phyloP scores from a whole-genome alignment of 2,797 vertebrate genomes.

The Miichthys miiuy region DNA sequence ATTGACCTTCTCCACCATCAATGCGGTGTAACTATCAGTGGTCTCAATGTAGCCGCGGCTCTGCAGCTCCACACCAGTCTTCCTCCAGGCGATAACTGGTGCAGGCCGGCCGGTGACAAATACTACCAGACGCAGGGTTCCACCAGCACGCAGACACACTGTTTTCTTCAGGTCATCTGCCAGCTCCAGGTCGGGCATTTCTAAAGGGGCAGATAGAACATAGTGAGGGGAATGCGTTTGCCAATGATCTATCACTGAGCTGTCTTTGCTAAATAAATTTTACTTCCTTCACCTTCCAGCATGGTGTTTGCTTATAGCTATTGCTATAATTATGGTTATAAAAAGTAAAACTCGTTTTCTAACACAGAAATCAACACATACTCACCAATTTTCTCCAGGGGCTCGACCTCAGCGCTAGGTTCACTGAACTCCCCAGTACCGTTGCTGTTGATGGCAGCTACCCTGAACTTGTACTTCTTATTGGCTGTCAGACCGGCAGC shows the following conservation, averaged over 20 bases:
- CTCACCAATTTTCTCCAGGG: constrained; percentile 94
- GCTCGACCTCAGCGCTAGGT: constrained; percentile 89
- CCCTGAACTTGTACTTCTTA: constrained; percentile 96
- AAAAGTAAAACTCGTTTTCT: too few species aligned
- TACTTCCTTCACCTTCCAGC: background rate
- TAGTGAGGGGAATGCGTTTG: background rate
- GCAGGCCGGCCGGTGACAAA: constrained; percentile 91
- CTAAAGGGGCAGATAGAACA: constrained; percentile 71
- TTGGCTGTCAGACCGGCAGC: constrained; percentile 89
- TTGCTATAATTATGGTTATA: background rate
- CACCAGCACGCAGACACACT: constrained; percentile 94
- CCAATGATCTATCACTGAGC: background rate
- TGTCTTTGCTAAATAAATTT: background rate
- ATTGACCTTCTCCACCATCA: constrained; percentile 94
- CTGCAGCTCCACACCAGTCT: constrained; percentile 92
- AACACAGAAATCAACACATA: background rate
- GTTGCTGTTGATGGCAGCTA: constrained; percentile 93
- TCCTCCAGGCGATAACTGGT: constrained; percentile 94
- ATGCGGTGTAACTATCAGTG: constrained; percentile 92
- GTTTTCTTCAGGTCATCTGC: constrained; percentile 97
- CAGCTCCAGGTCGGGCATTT: constrained; percentile 97
- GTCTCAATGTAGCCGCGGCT: constrained; percentile 94
- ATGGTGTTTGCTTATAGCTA: background rate
- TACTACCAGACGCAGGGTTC: constrained; percentile 92
- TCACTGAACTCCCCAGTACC: constrained; percentile 97